Conservation (phyloP, 2,113 vertebrate species). For the Mesitornis unicolor region DNA sequence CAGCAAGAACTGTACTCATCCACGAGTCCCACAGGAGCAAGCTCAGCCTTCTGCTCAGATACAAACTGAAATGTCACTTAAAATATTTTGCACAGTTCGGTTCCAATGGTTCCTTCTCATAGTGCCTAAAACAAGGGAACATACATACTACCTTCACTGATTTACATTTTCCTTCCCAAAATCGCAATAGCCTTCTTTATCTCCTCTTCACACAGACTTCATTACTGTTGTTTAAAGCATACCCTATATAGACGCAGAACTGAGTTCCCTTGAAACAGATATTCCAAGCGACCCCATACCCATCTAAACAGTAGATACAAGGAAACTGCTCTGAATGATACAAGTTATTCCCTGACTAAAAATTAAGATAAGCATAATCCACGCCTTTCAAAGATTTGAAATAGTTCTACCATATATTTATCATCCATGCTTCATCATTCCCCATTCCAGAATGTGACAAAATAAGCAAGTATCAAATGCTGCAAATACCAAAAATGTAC, state of each 20-base stretch:
- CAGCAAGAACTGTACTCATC: neutral
- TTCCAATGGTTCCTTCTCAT: neutral
- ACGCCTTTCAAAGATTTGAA: neutral
- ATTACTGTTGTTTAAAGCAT: neutral
- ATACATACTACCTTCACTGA: neutral
- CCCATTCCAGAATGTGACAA: neutral
- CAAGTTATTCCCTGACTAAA: neutral
- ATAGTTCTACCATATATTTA: neutral
- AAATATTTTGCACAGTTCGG: neutral
- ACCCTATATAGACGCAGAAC: neutral
- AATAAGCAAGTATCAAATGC: neutral
- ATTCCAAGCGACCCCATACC: fast-evolving
- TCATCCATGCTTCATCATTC: neutral
- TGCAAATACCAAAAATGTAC: neutral
- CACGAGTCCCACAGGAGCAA: fast-evolving
- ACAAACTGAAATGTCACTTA: neutral
- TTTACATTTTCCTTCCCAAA: neutral
- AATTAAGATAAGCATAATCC: neutral
- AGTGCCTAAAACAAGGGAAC: neutral
- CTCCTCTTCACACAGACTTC: neutral
- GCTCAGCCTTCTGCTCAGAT: neutral
- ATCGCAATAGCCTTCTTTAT: neutral
- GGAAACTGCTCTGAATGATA: neutral
- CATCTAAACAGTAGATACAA: neutral
- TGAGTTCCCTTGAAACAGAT: neutral